A percentile compares a stretch with the other conserved stretches of the same genome.
phyloP scores from a whole-genome alignment of 1,140 invertebrate genomes.

The Megathymus violae region DNA sequence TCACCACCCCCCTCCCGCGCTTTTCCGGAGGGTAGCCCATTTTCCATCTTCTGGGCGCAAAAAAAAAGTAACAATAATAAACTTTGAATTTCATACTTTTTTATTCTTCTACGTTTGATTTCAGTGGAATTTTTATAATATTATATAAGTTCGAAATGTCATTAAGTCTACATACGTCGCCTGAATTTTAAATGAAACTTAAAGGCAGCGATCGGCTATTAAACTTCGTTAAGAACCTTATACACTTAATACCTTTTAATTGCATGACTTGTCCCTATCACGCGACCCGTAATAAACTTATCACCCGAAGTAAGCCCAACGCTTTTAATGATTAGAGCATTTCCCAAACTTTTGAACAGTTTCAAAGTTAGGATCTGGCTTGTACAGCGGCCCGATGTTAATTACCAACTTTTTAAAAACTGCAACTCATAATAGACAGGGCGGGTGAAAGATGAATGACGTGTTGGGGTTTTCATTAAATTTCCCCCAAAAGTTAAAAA shows the following conservation, averaged over 20 bases:
- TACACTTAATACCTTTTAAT: constrained; percentile 47
- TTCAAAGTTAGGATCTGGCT: constrained; percentile 71
- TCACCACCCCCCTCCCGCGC: too few relatives aligned
- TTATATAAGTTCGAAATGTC: not conserved
- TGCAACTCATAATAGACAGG: constrained; percentile 82
- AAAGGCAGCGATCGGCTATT: constrained; percentile 8
- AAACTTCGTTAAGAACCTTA: constrained; percentile 27
- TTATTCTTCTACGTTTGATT: not conserved
- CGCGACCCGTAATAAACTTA: constrained; percentile 59
- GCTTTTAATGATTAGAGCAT: constrained; percentile 77
- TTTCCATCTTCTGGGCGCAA: too few relatives aligned
- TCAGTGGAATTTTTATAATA: not conserved
- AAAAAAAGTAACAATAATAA: too few relatives aligned
- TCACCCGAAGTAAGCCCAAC: constrained; percentile 52
- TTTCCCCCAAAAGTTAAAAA: constrained; percentile 65
- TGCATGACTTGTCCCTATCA: constrained; percentile 56
- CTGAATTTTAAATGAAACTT: constrained; percentile 17
- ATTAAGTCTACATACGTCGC: constrained; percentile 15
- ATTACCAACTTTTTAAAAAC: constrained; percentile 82
- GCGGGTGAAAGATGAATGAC: constrained; percentile 80
- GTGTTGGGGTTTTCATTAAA: constrained; percentile 70
- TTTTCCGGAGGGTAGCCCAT: too few relatives aligned
- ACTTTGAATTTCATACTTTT: too few relatives aligned
- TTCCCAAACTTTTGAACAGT: constrained; percentile 74
- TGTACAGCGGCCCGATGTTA: constrained; percentile 70